Conservation (phyloP, 2,113 vertebrate species). For the Entosphenus tridentatus region DNA sequence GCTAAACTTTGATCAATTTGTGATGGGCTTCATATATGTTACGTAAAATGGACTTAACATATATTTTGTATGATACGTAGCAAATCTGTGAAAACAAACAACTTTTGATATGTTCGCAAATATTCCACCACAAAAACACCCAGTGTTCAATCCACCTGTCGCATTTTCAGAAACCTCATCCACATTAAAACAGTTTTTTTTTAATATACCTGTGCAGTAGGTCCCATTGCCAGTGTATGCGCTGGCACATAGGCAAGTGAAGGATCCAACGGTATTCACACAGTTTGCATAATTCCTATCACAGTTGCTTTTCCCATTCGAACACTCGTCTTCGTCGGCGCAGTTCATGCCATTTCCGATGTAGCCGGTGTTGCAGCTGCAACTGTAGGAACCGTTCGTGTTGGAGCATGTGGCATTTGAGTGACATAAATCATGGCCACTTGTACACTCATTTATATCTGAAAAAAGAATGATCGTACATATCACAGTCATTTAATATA, state of each 20-base stretch:
- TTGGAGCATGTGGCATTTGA: constrained; percentile 3
- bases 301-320: not conserved
- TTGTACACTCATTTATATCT: not conserved
- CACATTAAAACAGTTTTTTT: no score
- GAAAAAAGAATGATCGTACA: not conserved
- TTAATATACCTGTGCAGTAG: no score
- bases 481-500: not conserved
- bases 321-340: not conserved
- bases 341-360: not conserved
- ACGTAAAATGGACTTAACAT: no score
- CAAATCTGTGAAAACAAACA: no score
- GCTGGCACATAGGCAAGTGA: not conserved
- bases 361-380: not conserved
- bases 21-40: no score
- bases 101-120: no score
- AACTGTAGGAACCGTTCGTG: not conserved
- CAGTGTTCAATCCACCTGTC: no score
- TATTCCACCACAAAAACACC: no score
- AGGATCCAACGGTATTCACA: not conserved
- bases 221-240: not conserved
- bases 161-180: no score
- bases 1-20: no score
- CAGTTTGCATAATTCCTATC: not conserved
- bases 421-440: not conserved
- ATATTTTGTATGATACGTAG: no score